Percentiles rank a stretch among this genome's conserved stretches.
Conservation (phyloP, 2,888 invertebrate genomes). For the Myopa testacea region DNA sequence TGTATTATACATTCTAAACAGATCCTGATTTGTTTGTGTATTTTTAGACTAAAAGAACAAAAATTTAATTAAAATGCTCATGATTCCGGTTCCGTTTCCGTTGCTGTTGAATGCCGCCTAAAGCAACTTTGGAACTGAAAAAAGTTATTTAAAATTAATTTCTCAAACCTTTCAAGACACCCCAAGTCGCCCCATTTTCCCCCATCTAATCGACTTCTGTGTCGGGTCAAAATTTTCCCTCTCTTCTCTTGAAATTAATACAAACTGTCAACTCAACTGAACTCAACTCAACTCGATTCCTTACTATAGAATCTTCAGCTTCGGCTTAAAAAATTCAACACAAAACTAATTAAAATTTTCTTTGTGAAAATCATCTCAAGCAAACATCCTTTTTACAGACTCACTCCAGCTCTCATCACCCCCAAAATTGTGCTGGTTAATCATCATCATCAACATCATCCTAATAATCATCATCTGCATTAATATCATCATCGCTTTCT, state of each 20-base stretch:
- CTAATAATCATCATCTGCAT: background rate
- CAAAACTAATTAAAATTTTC: conserved; percentile 56
- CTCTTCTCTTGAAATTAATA: background rate
- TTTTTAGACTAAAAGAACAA: background rate
- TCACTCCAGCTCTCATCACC: background rate
- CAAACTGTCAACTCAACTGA: conserved; percentile 22
- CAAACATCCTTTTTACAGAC: conserved; percentile 60
- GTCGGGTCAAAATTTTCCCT: background rate
- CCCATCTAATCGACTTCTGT: too few relatives aligned
- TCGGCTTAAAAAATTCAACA: conserved; percentile 12
- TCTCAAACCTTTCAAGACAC: too few relatives aligned
- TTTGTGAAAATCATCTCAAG: conserved; percentile 60
- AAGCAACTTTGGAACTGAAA: too few relatives aligned
- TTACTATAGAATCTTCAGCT: background rate
- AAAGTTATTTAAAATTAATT: too few relatives aligned
- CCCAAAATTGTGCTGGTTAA: too few relatives aligned
- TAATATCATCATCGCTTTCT: background rate
- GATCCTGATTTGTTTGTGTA: background rate
- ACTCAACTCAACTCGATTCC: conserved; percentile 9
- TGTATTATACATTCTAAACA: background rate
- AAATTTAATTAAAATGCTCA: background rate
- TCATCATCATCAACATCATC: background rate
- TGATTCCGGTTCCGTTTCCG: background rate
- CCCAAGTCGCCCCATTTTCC: too few relatives aligned
- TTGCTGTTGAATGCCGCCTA: too few relatives aligned